phyloP scores from a whole-genome alignment of 2,797 vertebrate species.

The Tolypeutes matacus region DNA sequence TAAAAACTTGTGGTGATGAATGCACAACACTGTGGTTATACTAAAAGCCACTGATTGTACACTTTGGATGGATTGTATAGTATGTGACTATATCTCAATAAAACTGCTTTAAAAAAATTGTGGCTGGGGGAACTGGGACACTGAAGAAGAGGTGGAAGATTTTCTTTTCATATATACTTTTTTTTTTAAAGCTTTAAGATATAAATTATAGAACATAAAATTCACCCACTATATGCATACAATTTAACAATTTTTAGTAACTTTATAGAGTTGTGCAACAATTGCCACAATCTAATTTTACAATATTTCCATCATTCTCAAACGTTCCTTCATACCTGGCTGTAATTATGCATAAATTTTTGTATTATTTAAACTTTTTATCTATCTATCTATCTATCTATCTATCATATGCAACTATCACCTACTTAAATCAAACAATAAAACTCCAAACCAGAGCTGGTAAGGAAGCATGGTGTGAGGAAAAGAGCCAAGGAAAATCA shows the following conservation, averaged over 20 bases:
- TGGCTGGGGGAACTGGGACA: background rate
- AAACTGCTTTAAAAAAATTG: background rate
- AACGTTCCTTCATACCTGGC: background rate
- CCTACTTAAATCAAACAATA: slow-evolving; percentile 3
- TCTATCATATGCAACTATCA: background rate
- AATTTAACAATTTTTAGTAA: slow-evolving; percentile 11
- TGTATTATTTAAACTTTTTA: background rate
- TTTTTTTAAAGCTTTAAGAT: background rate
- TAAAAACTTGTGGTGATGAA: too few relatives aligned
- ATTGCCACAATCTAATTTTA: background rate
- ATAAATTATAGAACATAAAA: slow-evolving; percentile 27
- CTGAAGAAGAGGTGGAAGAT: background rate
- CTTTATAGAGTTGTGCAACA: slow-evolving; percentile 27
- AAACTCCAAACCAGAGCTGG: background rate
- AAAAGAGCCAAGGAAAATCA: slow-evolving; percentile 24
- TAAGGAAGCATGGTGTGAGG: background rate
- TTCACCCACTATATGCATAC: background rate
- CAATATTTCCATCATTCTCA: background rate
- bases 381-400: background rate
- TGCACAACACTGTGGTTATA: too few relatives aligned
- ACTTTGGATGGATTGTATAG: too few relatives aligned
- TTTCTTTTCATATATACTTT: background rate
- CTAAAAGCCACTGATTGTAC: too few relatives aligned
- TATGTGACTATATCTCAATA: too few relatives aligned
- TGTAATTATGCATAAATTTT: background rate